phyloP scores from a whole-genome alignment of 1,140 invertebrate species.

The Elysia chlorotica region DNA sequence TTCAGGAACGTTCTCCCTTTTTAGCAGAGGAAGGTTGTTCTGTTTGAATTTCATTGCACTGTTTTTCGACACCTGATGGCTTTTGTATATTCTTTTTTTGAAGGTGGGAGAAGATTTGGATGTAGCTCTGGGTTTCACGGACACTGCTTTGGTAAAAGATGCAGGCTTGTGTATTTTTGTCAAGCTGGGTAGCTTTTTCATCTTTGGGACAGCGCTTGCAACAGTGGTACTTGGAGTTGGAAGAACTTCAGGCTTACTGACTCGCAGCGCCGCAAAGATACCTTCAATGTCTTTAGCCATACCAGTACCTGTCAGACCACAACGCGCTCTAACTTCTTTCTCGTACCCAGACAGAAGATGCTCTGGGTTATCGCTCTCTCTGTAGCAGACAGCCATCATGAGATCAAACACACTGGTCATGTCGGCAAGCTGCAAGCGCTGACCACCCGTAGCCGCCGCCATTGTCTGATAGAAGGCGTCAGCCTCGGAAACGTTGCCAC shows the following conservation, averaged over 20 bases:
- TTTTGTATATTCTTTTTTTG: neutral
- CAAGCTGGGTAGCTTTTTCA: neutral
- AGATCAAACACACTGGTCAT: slow-evolving; percentile 36
- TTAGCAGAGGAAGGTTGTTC: slow-evolving; percentile 22
- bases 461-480: slow-evolving; percentile 30
- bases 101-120: neutral
- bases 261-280: slow-evolving; percentile 30
- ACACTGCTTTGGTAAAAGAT: neutral
- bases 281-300: slow-evolving; percentile 20
- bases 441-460: slow-evolving; percentile 30
- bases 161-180: neutral
- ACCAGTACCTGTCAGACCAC: neutral
- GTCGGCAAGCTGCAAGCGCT: slow-evolving; percentile 31
- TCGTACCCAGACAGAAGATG: slow-evolving; percentile 14
- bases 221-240: neutral
- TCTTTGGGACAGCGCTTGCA: neutral
- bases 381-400: slow-evolving; percentile 46
- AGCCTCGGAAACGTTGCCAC: neutral
- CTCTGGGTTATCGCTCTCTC: slow-evolving; percentile 22
- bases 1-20: slow-evolving; percentile 30
- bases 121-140: neutral
- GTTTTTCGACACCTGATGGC: neutral
- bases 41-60: neutral
- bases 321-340: slow-evolving; percentile 21
- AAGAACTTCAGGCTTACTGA: slow-evolving; percentile 24